Base-by-base conservation (phyloP, 2,888 invertebrate genomes). In the Caenorhabditis panamensis region DNA sequence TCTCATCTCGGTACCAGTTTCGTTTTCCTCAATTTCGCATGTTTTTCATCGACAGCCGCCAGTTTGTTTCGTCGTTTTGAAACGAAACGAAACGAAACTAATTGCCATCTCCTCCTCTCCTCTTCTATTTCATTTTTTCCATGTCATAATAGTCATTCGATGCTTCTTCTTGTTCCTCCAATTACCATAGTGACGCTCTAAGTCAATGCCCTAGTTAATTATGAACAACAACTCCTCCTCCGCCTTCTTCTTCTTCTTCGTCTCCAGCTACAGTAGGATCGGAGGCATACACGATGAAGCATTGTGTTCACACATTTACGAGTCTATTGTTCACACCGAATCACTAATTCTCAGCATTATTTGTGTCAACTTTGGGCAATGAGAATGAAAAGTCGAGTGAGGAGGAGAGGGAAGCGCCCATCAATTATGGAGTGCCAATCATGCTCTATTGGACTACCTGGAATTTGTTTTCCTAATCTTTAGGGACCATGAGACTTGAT, bases 241-340 rank as follows among this genome's bases (percentile, higher is more conserved):
- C 26, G 18, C 18, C 53, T 24, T 22, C 20, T 67, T 31, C 44
- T 44, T 54, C 44, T 20, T 8, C n/a, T 26, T 37, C 62, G 44
- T 26, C 47, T 41, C 16, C 2, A 44, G 13, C 75, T 76, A 58
- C 59, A 56, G 66, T 75, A 59, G 9, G 41, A 41, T 2, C 58
- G 24, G 1, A 18, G 37, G 56, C 26, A 56, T 64, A 31, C 24
- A 20, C 18, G 37, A 75, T 75, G 64, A 61, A 36, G 62, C 62
- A 72, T 72, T 79, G 67, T 79, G 44, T 73, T 73, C 67, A 79
- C 72, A 67, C 72, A 51, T 66, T 73, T 53, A 64, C 61, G 31
- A 67, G 47, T 77, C 77, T 69, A 58, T 77, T 77, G 77, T 77
- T 69, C 64, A 54, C 62, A 68, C 77, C 54, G 44, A 68, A 67